A percentile compares a stretch with the other conserved stretches of the same genome.
Conservation (phyloP, 2,797 vertebrate genomes). For the Rousettus madagascariensis region DNA sequence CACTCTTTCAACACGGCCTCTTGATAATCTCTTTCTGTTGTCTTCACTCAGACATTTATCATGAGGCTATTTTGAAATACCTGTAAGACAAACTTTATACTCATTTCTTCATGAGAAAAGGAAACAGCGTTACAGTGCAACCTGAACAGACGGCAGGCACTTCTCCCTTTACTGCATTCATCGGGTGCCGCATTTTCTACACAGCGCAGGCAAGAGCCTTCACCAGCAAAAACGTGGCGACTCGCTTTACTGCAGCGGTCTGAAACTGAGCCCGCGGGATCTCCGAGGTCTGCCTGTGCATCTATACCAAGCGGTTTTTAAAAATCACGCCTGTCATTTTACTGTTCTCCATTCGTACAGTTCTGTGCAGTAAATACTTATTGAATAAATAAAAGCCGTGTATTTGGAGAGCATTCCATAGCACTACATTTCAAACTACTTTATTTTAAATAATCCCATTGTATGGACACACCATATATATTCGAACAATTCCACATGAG, state of each 20-base stretch:
- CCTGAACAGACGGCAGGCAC: not conserved
- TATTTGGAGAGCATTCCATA: not conserved
- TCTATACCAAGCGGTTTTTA: not conserved
- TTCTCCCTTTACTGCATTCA: too few relatives aligned
- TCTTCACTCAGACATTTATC: not conserved
- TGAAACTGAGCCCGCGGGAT: too few relatives aligned
- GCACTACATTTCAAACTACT: not conserved
- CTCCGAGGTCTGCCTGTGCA: not conserved
- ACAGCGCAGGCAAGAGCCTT: too few relatives aligned
- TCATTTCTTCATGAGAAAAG: not conserved
- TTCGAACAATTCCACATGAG: not conserved
- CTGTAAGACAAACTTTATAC: not conserved
- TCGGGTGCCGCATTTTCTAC: too few relatives aligned
- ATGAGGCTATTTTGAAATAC: conserved; percentile 9
- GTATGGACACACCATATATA: not conserved
- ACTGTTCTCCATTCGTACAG: not conserved
- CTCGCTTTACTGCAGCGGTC: too few relatives aligned
- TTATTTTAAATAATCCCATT: conserved; percentile 15
- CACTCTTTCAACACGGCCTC: not conserved
- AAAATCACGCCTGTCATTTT: not conserved
- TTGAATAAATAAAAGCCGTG: not conserved
- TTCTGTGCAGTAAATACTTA: not conserved
- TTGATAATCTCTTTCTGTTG: not conserved
- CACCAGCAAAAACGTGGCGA: too few relatives aligned
- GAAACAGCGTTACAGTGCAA: not conserved